These are phyloP conservation scores for Alosa sapidissima DNA, from an alignment of 2,797 vertebrate genomes.

Conservation along the genomic window DNA sequence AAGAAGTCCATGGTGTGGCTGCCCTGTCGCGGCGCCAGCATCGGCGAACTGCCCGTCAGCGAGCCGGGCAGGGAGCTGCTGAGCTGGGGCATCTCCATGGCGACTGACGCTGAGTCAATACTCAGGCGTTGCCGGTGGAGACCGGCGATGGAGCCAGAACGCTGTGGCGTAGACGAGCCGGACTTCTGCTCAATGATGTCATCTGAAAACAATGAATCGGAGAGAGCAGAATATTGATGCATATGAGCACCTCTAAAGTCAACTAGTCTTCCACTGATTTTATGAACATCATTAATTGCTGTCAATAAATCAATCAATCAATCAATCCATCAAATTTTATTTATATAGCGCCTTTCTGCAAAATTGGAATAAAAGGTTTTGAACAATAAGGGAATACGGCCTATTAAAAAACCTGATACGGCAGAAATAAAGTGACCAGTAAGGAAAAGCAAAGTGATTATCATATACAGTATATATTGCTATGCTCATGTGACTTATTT, in stretches of 20 bases:
- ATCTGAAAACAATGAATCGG: slow-evolving; percentile 67
- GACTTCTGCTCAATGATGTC: slow-evolving; percentile 90
- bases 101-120: slow-evolving; percentile 79
- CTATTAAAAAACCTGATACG: no score
- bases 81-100: slow-evolving; percentile 78
- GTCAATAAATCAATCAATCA: no score
- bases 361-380: no score
- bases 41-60: slow-evolving; percentile 76
- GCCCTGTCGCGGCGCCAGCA: slow-evolving; percentile 82
- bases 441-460: no score
- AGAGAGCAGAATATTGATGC: background rate
- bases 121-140: slow-evolving; percentile 89
- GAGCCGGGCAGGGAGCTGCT: slow-evolving; percentile 87
- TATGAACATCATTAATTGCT: background rate
- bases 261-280: background rate
- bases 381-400: no score
- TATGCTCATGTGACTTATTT: background rate
- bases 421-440: no score
- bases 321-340: no score
- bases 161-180: slow-evolving; percentile 91
- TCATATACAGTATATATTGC: background rate
- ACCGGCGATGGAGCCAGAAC: slow-evolving; percentile 87
- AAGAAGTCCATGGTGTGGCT: slow-evolving; percentile 99
- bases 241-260: background rate
- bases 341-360: no score